Base-by-base conservation (phyloP, 1,140 invertebrate genomes). In the Drosophila gunungcola region DNA sequence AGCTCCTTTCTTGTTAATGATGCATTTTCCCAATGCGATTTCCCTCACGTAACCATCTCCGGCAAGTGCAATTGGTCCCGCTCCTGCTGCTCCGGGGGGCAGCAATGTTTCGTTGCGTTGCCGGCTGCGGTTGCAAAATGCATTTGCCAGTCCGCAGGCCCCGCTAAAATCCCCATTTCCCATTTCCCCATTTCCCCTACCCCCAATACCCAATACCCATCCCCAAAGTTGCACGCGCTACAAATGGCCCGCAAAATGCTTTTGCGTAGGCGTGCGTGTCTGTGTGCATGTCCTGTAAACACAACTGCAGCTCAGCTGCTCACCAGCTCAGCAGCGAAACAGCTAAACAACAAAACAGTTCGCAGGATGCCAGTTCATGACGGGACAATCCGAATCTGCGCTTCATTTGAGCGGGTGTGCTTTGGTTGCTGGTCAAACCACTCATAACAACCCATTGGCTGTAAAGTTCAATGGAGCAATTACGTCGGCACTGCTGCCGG, bases 211-310 rank as follows among this genome's bases (percentile, higher is more conserved):
- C 32, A 38, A 39, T 36, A 3, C 34, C 55, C 32, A 38, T n/a
- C 43, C 48, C 36, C 32, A 56, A 13, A 43, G 45, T 42, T 67
- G 63, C 48, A 16, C 45, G 36, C 74, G 57, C 57, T 81, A 61
- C 48, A 84, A 80, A 78, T 70, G 58, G 63, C 49, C 61, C 70
- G 45, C 62, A 74, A 76, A 76, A 69, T 52, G 54, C 73, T 49
- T 76, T 75, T 76, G 57, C 68, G 56, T 63, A 73, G 57, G 69
- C 57, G 57, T 68, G 39, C 54, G 41, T 51, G 36, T 32, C 16
- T 68, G 63, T 68, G 64, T 52, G 41, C 64, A 21, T 13, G 51
- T 69, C 64, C 67, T 70, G 64, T 70, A 69, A 69, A 56, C 55
- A 68, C 67, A 70, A 41, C 42, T 69, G 51, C 49, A 69, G 42